Evolutionary conservation across 2,888 invertebrate genomes (phyloP).

Genomic region (Drosophila meridiana): DNA sequence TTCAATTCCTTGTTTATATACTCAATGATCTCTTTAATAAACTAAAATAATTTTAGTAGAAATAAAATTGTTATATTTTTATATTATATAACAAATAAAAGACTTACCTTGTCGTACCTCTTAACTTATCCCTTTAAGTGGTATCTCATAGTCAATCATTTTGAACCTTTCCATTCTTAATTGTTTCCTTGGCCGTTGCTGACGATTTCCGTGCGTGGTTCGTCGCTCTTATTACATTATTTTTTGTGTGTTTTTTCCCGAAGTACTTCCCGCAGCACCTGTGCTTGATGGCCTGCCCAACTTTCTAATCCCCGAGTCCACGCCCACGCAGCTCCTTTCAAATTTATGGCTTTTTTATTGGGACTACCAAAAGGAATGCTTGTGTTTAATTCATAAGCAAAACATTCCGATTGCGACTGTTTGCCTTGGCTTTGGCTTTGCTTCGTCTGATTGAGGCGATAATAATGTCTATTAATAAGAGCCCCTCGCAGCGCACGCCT

Average conservation of each 20-base stretch:
- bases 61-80: neutral
- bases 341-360: conserved; percentile 44
- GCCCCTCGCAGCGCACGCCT: neutral
- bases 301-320: neutral
- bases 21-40: neutral
- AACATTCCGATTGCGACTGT: conserved; percentile 38
- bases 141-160: conserved; percentile 7
- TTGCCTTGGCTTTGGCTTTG: conserved; percentile 2
- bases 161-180: conserved; percentile 5
- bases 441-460: conserved; percentile 56
- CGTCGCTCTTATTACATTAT: conserved; percentile 17
- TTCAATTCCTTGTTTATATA: neutral
- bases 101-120: neutral
- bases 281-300: neutral
- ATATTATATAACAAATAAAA: neutral
- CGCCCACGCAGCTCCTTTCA: neutral
- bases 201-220: conserved; percentile 64
- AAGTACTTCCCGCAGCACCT: conserved; percentile 8
- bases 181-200: conserved; percentile 37
- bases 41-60: neutral
- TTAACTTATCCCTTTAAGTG: neutral
- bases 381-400: conserved; percentile 71
- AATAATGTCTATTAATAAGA: conserved; percentile 69
- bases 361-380: conserved; percentile 23
- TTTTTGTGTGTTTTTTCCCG: conserved; percentile 2